Evolutionary conservation across 2,113 vertebrate genomes (phyloP).

Genomic region (Lepus europaeus): DNA sequence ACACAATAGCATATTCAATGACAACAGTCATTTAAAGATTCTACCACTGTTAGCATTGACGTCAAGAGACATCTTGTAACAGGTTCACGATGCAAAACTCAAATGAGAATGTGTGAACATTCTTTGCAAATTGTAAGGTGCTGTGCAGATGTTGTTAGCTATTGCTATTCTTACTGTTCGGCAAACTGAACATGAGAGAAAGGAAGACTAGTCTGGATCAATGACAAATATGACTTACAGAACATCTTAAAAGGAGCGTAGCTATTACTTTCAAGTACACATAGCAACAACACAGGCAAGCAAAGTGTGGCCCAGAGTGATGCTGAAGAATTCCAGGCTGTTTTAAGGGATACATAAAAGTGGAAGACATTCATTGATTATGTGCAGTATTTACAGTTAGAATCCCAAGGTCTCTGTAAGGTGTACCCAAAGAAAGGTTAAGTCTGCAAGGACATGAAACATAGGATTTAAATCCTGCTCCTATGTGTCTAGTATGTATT

Average conservation of each 20-base stretch:
- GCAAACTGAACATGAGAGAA: conserved; percentile 63
- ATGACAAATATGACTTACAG: conserved; percentile 62
- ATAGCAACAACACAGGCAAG: conserved; percentile 37
- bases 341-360: conserved; percentile 22
- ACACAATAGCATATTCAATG: conserved; percentile 7
- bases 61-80: conserved; percentile 36
- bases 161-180: conserved; percentile 69
- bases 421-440: not conserved
- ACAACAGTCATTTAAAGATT: conserved; percentile 39
- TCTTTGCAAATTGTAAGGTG: conserved; percentile 82
- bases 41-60: conserved; percentile 49
- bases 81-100: conserved; percentile 70
- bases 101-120: conserved; percentile 42
- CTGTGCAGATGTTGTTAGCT: conserved; percentile 82
- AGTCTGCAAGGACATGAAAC: too few relatives aligned
- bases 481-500: too few relatives aligned
- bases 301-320: conserved; percentile 21
- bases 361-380: conserved; percentile 14
- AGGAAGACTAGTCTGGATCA: conserved; percentile 71
- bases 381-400: conserved; percentile 1
- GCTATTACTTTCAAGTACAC: conserved; percentile 27
- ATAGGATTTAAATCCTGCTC: too few relatives aligned
- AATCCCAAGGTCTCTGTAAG: not conserved
- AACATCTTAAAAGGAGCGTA: conserved; percentile 57
- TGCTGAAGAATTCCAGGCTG: not conserved